Evolutionary conservation across 2,888 invertebrate species (phyloP).

Genomic region (Gryllus longicercus): DNA sequence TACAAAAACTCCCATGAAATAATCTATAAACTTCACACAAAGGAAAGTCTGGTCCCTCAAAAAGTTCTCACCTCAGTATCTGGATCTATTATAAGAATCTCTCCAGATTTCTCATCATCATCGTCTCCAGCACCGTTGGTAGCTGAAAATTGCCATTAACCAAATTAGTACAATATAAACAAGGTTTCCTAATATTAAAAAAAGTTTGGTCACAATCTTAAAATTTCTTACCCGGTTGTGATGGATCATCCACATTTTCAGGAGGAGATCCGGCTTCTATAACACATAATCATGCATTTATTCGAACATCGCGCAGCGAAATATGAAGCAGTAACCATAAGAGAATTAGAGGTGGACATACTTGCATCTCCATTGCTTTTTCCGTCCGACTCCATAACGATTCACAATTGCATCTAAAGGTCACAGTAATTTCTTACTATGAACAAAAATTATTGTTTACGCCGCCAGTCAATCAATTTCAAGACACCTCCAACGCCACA

Average conservation of each 20-base stretch:
- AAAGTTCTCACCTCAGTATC: constrained; percentile 26
- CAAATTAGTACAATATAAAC: background rate
- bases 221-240: background rate
- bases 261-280: too few relatives aligned
- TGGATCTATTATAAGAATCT: constrained; percentile 29
- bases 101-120: constrained; percentile 23
- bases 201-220: too few relatives aligned
- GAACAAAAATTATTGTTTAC: background rate
- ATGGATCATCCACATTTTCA: background rate
- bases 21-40: too few relatives aligned
- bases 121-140: constrained; percentile 5
- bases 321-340: background rate
- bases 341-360: background rate
- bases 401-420: background rate
- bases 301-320: background rate
- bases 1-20: too few relatives aligned
- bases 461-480: background rate
- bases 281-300: background rate
- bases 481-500: background rate
- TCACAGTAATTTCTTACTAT: background rate
- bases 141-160: background rate
- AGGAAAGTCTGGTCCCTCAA: background rate
- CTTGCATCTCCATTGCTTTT: background rate
- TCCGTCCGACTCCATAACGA: background rate
- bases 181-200: too few relatives aligned